Conservation (phyloP, 2,797 vertebrate genomes). For the Betta splendens region DNA sequence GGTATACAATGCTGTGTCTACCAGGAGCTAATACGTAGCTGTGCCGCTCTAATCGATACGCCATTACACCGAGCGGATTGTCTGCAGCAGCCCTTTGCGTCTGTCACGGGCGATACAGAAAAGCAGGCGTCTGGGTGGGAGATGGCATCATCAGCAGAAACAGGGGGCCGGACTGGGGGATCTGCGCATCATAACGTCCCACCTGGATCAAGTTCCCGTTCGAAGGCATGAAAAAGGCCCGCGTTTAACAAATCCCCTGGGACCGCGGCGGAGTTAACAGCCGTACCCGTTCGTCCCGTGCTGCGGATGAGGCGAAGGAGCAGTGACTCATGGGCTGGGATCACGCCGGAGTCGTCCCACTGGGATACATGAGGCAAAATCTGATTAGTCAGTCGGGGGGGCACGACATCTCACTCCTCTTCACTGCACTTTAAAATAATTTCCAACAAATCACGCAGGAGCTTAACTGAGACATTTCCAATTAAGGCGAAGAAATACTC, state of each 20-base stretch:
- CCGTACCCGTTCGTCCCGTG: conserved; percentile 19
- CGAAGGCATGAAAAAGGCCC: not conserved
- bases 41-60: conserved; percentile 8
- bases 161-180: conserved; percentile 38
- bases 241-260: conserved; percentile 42
- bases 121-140: conserved; percentile 32
- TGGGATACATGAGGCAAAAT: conserved; percentile 30
- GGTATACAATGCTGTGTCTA: not conserved
- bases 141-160: conserved; percentile 28
- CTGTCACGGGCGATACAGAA: conserved; percentile 21
- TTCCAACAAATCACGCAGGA: conserved; percentile 24
- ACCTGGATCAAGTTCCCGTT: conserved; percentile 29
- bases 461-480: conserved; percentile 22
- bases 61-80: conserved; percentile 14
- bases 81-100: conserved; percentile 12
- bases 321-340: conserved; percentile 36
- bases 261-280: conserved; percentile 17
- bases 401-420: conserved; percentile 17
- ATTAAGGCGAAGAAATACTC: conserved; percentile 24
- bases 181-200: conserved; percentile 16
- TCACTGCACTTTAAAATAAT: conserved; percentile 23
- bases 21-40: conserved; percentile 2
- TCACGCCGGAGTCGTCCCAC: conserved; percentile 29
- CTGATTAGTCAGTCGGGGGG: conserved; percentile 32
- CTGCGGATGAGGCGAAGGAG: conserved; percentile 22